Evolutionary conservation across 2,797 vertebrate species (phyloP).

Genomic region (Characodon lateralis): DNA sequence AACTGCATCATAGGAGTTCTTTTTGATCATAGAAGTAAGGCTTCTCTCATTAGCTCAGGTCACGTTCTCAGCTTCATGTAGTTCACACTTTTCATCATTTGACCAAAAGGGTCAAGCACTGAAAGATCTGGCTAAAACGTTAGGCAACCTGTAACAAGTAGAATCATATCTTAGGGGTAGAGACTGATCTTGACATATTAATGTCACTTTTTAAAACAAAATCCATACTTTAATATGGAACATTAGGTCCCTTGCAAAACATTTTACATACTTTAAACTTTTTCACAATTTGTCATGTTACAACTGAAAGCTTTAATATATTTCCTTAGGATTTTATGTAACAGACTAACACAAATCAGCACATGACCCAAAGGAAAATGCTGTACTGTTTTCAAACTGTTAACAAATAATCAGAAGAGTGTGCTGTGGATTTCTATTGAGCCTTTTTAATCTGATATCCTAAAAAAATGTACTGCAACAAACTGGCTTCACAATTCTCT

Average conservation of each 20-base stretch:
- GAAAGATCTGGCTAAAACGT: slow-evolving; percentile 30
- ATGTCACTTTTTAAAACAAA: slow-evolving; percentile 22
- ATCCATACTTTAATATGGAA: slow-evolving; percentile 58
- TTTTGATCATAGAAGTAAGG: slow-evolving; percentile 62
- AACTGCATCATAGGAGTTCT: slow-evolving; percentile 38
- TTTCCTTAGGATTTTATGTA: too few species aligned
- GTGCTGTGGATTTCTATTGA: not conserved
- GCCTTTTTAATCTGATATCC: not conserved
- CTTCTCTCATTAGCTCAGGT: slow-evolving; percentile 64
- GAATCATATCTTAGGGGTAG: slow-evolving; percentile 15
- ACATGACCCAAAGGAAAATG: not conserved
- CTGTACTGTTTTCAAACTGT: not conserved
- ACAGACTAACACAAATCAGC: too few species aligned
- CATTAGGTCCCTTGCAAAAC: slow-evolving; percentile 1
- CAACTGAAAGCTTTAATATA: not conserved
- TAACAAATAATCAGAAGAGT: not conserved
- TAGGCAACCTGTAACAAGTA: slow-evolving; percentile 18
- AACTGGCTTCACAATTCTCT: not conserved
- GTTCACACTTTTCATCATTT: slow-evolving; percentile 47
- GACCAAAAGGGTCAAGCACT: slow-evolving; percentile 25
- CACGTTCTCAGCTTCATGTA: slow-evolving; percentile 44
- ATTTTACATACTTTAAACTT: too few species aligned
- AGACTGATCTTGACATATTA: slow-evolving; percentile 28
- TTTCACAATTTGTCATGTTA: not conserved
- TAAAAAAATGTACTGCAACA: not conserved